Conservation (phyloP, 2,888 invertebrate genomes). For the Elegia similella region DNA sequence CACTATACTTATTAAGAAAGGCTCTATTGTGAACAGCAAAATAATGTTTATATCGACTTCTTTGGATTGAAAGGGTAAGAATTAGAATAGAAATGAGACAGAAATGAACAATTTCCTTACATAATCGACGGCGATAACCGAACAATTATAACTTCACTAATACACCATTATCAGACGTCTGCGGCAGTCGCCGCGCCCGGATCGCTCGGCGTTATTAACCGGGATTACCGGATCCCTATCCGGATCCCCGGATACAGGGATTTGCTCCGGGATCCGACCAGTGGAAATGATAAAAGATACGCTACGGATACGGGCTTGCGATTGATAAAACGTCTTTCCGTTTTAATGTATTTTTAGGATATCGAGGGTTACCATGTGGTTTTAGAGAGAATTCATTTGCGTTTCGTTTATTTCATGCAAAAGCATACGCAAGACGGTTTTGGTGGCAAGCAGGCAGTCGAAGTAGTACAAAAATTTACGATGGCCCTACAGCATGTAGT, state of each 20-base stretch:
- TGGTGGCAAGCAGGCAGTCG: no score
- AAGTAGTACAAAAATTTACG: no score
- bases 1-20: no score
- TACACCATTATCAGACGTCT: constrained; percentile 67
- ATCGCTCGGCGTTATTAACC: constrained; percentile 72
- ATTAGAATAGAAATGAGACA: no score
- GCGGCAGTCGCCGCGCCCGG: constrained; percentile 46
- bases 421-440: no score
- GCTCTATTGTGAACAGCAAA: neutral
- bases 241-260: constrained; percentile 75
- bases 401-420: no score
- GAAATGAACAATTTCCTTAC: constrained; percentile 36
- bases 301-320: constrained; percentile 38
- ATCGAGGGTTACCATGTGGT: neutral
- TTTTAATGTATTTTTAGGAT: constrained; percentile 19
- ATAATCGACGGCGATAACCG: constrained; percentile 55
- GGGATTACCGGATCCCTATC: constrained; percentile 75
- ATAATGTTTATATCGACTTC: neutral
- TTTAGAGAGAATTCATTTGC: no score
- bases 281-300: constrained; percentile 78
- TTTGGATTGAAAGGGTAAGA: no score
- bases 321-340: constrained; percentile 28
- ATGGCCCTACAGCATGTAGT: no score
- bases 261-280: constrained; percentile 75
- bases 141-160: constrained; percentile 72